phyloP scores from a whole-genome alignment of 2,888 invertebrate species.

The Spialia ferax region DNA sequence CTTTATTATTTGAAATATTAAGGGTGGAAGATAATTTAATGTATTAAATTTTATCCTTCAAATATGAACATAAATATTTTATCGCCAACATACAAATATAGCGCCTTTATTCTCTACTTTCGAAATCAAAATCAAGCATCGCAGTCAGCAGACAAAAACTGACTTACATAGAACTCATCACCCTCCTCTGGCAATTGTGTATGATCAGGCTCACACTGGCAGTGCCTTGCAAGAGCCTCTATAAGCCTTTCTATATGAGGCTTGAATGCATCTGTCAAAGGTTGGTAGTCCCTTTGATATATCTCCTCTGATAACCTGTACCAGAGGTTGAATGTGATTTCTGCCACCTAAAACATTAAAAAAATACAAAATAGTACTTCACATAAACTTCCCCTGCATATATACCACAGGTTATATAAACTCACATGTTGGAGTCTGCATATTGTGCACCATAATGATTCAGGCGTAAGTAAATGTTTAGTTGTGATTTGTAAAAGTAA shows the following conservation, averaged over 20 bases:
- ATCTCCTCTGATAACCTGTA: constrained; percentile 97
- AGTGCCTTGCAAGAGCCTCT: constrained; percentile 95
- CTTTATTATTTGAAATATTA: no score
- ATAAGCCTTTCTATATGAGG: constrained; percentile 97
- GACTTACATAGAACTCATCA: constrained; percentile 91
- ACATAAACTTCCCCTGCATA: not conserved
- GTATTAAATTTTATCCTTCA: no score
- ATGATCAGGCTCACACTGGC: constrained; percentile 98
- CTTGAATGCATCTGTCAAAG: constrained; percentile 93
- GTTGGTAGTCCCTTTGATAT: constrained; percentile 94
- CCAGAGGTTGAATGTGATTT: constrained; percentile 99
- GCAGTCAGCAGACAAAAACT: not conserved
- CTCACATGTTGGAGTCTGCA: constrained; percentile 36
- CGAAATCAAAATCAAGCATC: no score
- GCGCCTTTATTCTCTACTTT: no score
- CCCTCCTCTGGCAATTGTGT: constrained; percentile 94
- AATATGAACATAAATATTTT: no score
- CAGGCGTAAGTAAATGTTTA: not conserved
- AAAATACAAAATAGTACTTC: not conserved
- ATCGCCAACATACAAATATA: no score
- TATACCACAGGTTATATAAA: constrained; percentile 5
- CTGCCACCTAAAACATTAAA: constrained; percentile 83
- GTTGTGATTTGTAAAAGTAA: constrained; percentile 13
- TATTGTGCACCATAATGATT: constrained; percentile 13
- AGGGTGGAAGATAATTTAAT: no score